Percentiles rank a stretch among this genome's conserved stretches.
Conservation (phyloP, 37 sponge, comb jelly and placozoan species). For the Spongilla lacustris region DNA sequence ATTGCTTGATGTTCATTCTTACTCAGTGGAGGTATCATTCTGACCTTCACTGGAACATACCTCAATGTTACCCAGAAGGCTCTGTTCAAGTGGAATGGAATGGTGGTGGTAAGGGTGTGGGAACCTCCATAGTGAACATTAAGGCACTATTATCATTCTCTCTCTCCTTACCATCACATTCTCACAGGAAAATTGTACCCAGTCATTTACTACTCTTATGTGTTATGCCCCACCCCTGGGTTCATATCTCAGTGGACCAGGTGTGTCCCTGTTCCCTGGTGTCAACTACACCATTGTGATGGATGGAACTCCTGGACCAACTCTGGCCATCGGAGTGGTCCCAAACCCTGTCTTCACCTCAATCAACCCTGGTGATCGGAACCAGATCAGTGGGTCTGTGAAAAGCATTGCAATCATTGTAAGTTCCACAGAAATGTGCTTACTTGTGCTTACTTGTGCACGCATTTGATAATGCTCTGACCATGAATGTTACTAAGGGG, state of each 20-base stretch:
- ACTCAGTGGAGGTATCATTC: constrained; percentile 57
- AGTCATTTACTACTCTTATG: background rate
- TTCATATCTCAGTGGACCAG: background rate
- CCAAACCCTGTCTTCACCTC: background rate
- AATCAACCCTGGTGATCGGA: background rate
- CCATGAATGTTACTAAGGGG: background rate
- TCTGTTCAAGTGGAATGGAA: constrained; percentile 10
- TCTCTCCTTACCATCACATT: no score
- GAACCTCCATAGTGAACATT: no score
- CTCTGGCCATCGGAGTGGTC: background rate
- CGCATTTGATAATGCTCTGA: background rate
- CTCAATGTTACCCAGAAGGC: constrained; percentile 48
- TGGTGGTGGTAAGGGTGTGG: no score
- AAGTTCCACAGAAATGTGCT: background rate
- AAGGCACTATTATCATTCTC: no score
- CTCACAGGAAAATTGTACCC: background rate
- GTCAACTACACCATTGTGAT: constrained; percentile 12
- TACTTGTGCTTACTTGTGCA: no score
- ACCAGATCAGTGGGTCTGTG: background rate
- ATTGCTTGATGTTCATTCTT: background rate
- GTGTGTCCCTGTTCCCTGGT: background rate
- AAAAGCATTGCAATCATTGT: background rate
- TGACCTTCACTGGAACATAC: constrained; percentile 53
- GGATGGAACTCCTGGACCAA: constrained; percentile 15
- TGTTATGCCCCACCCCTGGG: background rate